Percentiles rank a stretch among this genome's conserved stretches.
Evolutionary conservation across 2,113 vertebrate genomes (phyloP).

Genomic region (Heterocephalus glaber): DNA sequence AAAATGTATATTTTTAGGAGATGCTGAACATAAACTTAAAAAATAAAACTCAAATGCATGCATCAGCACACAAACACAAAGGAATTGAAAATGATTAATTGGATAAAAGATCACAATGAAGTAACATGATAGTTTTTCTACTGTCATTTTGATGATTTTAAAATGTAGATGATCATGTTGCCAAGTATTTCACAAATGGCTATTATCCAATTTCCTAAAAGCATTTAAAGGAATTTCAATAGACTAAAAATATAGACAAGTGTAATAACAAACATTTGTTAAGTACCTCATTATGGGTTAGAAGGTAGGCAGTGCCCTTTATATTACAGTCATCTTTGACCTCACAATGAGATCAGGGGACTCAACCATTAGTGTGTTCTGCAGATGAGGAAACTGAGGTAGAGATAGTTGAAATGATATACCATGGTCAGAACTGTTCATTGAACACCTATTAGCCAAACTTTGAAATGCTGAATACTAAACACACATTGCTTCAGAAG

Average conservation of each 20-base stretch:
- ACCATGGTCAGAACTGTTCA: not conserved
- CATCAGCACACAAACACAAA: not conserved
- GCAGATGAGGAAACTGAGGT: not conserved
- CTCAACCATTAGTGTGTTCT: not conserved
- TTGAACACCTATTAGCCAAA: not conserved
- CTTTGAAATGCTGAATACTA: not conserved
- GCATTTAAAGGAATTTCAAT: not conserved
- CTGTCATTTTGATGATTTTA: not conserved
- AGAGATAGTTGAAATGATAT: not conserved
- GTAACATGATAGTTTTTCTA: not conserved
- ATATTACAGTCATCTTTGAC: not conserved
- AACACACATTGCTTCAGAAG: too few species aligned
- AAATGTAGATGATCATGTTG: not conserved
- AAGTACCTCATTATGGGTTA: not conserved
- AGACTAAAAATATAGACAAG: not conserved
- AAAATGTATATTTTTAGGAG: not conserved
- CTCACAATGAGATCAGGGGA: not conserved
- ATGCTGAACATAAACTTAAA: not conserved
- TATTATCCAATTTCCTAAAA: not conserved
- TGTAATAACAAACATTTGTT: not conserved
- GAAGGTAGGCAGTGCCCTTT: not conserved
- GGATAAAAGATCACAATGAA: not conserved
- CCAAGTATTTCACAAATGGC: not conserved
- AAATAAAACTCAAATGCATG: not conserved
- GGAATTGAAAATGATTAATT: not conserved